A percentile compares a stretch with the other conserved stretches of the same genome.
Conservation (phyloP, 2,113 vertebrate species). For the Pithys albifrons region DNA sequence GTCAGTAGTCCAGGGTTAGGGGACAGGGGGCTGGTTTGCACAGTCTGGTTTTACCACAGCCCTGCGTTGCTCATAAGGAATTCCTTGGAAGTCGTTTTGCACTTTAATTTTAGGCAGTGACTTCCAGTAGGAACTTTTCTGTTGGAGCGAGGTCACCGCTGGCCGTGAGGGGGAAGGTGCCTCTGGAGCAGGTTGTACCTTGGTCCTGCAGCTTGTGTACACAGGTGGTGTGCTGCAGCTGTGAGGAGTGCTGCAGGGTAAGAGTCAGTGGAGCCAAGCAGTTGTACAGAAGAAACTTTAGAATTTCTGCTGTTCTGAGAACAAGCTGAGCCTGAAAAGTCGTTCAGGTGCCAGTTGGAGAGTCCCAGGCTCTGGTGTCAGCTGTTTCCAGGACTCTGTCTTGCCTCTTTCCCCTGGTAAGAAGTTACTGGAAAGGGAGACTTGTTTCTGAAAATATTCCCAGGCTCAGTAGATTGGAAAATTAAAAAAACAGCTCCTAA, state of each 20-base stretch:
- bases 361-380: neutral
- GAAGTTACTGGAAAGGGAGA: neutral
- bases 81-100: neutral
- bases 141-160: accelerated
- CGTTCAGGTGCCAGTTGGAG: neutral
- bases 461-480: neutral
- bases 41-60: neutral
- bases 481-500: neutral
- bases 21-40: neutral
- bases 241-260: accelerated
- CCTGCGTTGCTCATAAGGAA: neutral
- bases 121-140: neutral
- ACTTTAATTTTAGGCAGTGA: neutral
- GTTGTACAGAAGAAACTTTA: accelerated
- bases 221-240: neutral
- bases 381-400: neutral
- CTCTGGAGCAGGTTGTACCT: neutral
- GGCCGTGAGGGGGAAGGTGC: neutral
- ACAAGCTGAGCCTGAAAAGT: neutral
- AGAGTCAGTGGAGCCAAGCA: neutral
- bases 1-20: accelerated
- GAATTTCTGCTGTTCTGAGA: neutral
- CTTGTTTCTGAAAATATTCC: neutral
- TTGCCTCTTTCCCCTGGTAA: neutral
- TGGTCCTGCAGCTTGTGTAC: neutral